Conservation (phyloP, 2,113 vertebrate species). For the Gobio gobio region DNA sequence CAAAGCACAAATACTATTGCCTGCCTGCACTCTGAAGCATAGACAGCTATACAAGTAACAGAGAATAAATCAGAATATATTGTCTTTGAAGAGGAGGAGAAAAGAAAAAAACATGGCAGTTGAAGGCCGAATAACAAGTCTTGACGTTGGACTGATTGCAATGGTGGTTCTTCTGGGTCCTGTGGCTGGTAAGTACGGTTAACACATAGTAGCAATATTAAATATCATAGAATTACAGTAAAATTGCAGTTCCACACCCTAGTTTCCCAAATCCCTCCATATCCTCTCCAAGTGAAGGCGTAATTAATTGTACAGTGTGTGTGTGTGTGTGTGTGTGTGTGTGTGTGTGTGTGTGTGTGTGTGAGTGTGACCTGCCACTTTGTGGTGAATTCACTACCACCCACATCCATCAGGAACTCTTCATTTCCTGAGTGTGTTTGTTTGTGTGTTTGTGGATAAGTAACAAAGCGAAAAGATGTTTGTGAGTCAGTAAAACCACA, state of each 20-base stretch:
- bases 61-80: not conserved
- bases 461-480: not conserved
- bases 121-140: slow-evolving; percentile 47
- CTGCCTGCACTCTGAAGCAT: not conserved
- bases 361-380: not conserved
- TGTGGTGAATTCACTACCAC: slow-evolving; percentile 3
- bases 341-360: not conserved
- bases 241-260: slow-evolving; percentile 21
- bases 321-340: not conserved
- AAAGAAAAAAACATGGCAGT: slow-evolving; percentile 42
- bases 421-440: slow-evolving; percentile 24
- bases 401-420: slow-evolving; percentile 31
- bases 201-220: not conserved
- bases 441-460: slow-evolving; percentile 13
- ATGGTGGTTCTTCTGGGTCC: slow-evolving; percentile 57
- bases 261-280: not conserved
- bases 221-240: not conserved
- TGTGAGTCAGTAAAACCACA: not conserved
- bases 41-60: not conserved
- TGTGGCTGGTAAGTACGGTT: slow-evolving; percentile 55
- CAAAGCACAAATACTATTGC: not conserved
- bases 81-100: slow-evolving; percentile 32
- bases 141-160: slow-evolving; percentile 54
- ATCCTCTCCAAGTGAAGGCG: slow-evolving; percentile 1
- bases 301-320: not conserved